A percentile compares a stretch with the other conserved stretches of the same genome.
Conservation (phyloP, 2,888 invertebrate genomes). For the Tenthredo livida region DNA sequence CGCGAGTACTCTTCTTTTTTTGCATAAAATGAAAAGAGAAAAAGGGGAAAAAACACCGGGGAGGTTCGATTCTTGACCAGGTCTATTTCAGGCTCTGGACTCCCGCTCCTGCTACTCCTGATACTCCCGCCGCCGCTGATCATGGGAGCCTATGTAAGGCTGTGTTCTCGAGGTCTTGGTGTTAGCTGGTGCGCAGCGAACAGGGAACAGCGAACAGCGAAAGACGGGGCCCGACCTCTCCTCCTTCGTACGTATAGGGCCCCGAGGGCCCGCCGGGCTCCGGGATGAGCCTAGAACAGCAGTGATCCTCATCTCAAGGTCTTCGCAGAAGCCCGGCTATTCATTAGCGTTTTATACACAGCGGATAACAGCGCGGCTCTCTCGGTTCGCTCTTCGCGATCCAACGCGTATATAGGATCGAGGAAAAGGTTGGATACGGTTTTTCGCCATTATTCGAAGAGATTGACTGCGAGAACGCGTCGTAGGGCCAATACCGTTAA, state of each 20-base stretch:
- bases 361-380: background rate
- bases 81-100: conserved; percentile 70
- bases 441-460: background rate
- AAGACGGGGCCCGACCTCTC: conserved; percentile 35
- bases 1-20: conserved; percentile 58
- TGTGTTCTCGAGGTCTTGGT: conserved; percentile 60
- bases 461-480: background rate
- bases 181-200: conserved; percentile 5
- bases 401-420: background rate
- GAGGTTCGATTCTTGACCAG: conserved; percentile 68
- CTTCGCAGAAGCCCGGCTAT: background rate
- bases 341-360: background rate
- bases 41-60: conserved; percentile 59
- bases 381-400: background rate
- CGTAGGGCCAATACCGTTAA: conserved; percentile 41
- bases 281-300: conserved; percentile 45
- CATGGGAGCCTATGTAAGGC: conserved; percentile 64
- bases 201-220: conserved; percentile 19
- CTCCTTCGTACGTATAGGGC: conserved; percentile 36
- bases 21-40: conserved; percentile 57
- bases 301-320: conserved; percentile 52
- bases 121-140: conserved; percentile 18
- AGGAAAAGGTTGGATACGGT: background rate
- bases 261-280: conserved; percentile 45
- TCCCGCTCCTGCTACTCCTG: conserved; percentile 31